These are phyloP conservation scores for Centropyge bicolor DNA, from an alignment of 2,797 vertebrate genomes.

Conservation along the genomic window DNA sequence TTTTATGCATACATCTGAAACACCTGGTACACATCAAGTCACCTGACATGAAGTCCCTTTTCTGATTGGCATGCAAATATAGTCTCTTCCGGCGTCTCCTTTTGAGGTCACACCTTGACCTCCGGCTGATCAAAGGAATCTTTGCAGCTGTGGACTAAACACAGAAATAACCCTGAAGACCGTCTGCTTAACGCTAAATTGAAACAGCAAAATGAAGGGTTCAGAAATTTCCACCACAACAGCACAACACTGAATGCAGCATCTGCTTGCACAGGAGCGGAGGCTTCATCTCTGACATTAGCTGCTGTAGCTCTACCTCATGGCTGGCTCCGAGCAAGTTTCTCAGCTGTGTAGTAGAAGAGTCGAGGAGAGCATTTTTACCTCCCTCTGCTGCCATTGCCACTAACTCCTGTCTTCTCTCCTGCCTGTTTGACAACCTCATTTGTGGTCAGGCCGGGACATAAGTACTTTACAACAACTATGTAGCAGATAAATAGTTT, in stretches of 20 bases:
- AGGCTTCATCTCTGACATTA: background rate
- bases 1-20: too few species aligned
- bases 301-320: background rate
- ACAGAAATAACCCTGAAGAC: too few species aligned
- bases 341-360: background rate
- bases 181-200: too few species aligned
- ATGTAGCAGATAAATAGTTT: background rate
- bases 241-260: background rate
- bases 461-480: background rate
- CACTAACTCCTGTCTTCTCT: constrained; percentile 10
- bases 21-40: too few species aligned
- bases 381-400: background rate
- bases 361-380: background rate
- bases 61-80: too few species aligned
- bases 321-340: constrained; percentile 4
- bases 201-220: too few species aligned
- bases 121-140: too few species aligned
- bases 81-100: too few species aligned
- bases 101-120: too few species aligned
- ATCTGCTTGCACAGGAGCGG: background rate
- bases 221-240: background rate
- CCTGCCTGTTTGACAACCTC: constrained; percentile 2
- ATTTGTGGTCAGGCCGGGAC: constrained; percentile 5
- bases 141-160: too few species aligned
- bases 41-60: too few species aligned